phyloP scores from a whole-genome alignment of 2,888 invertebrate species.

The Diplazon laetatorius region DNA sequence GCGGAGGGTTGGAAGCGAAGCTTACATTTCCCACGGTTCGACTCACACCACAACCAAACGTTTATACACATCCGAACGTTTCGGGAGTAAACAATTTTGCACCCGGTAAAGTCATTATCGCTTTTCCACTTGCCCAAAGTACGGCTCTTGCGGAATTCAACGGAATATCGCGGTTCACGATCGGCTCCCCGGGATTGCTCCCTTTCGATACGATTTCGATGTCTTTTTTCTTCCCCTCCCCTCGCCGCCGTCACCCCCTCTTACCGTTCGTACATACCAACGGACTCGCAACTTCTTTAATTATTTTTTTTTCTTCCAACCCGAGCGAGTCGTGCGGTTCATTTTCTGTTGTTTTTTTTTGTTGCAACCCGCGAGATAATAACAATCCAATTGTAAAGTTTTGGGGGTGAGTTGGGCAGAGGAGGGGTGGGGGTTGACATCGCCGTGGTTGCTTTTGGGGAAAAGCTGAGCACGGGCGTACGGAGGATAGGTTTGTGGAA shows the following conservation, averaged over 20 bases:
- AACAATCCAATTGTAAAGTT: slow-evolving; percentile 30
- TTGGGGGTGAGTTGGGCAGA: too few species aligned
- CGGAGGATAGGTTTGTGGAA: not conserved
- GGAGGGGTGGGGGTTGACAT: too few species aligned
- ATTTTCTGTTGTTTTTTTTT: not conserved
- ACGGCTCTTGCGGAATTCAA: not conserved
- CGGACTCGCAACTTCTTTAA: slow-evolving; percentile 12
- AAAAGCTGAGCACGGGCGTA: not conserved
- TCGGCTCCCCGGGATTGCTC: not conserved
- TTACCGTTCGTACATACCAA: not conserved
- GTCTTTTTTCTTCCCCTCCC: too few species aligned
- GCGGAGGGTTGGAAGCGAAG: not conserved
- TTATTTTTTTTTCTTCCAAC: slow-evolving; percentile 16
- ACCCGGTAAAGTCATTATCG: slow-evolving; percentile 5
- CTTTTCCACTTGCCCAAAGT: not conserved
- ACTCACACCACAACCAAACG: too few species aligned
- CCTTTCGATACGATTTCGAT: slow-evolving; percentile 1
- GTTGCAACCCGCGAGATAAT: slow-evolving; percentile 12
- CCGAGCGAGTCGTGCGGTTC: not conserved
- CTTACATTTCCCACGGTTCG: not conserved
- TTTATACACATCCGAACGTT: not conserved
- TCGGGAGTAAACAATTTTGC: slow-evolving; percentile 10
- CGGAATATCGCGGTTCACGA: not conserved
- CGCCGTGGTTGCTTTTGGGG: not conserved
- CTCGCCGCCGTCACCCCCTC: too few species aligned